phyloP scores from a whole-genome alignment of 2,797 vertebrate genomes.

The Amazona finschi region DNA sequence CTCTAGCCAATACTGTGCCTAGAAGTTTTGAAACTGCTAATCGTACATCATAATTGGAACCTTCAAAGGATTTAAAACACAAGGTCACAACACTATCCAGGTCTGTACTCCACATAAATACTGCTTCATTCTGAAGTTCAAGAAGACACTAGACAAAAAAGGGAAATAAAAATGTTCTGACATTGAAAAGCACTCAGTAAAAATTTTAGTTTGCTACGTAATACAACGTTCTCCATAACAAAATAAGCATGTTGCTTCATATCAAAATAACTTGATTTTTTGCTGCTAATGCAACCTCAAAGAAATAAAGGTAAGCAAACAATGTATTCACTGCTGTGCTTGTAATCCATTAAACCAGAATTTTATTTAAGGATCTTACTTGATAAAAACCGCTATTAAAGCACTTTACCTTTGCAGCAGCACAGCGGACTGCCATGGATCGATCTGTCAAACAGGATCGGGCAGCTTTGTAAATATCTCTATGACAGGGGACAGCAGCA shows the following conservation, averaged over 20 bases:
- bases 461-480: constrained; percentile 92
- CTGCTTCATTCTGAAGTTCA: constrained; percentile 91
- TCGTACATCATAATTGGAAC: constrained; percentile 87
- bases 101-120: constrained; percentile 90
- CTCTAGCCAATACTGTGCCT: constrained; percentile 85
- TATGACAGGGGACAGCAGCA: constrained; percentile 82
- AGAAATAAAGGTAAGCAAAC: background rate
- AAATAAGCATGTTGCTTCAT: background rate
- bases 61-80: constrained; percentile 93
- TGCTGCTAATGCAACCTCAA: background rate
- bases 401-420: constrained; percentile 86
- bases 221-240: background rate
- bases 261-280: background rate
- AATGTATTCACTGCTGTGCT: background rate
- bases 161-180: background rate
- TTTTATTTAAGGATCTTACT: background rate
- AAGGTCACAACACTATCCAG: constrained; percentile 88
- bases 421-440: constrained; percentile 91
- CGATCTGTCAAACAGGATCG: constrained; percentile 87
- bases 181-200: background rate
- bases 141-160: constrained; percentile 84
- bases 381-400: background rate
- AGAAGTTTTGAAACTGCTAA: constrained; percentile 85
- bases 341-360: background rate
- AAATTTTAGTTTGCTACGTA: background rate